Percentiles rank a stretch among this genome's conserved stretches.
Conservation (phyloP, 2,113 vertebrate species). For the Varanus salvator region DNA sequence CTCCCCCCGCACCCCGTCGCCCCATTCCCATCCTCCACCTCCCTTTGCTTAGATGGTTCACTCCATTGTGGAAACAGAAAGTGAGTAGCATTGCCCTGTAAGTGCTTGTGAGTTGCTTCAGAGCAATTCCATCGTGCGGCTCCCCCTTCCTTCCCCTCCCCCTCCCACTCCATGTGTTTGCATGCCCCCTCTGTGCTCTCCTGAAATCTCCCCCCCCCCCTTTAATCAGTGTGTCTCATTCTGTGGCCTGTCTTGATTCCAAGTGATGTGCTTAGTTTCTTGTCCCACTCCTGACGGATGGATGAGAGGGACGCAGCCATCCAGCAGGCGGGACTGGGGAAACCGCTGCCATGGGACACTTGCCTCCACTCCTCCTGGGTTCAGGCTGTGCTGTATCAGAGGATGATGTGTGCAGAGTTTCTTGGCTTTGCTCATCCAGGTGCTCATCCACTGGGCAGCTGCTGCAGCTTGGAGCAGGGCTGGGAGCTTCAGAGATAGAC, state of each 20-base stretch:
- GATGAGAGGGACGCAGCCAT: neutral
- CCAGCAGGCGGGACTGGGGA: neutral
- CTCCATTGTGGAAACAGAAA: slow-evolving; percentile 64
- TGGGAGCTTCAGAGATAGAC: neutral
- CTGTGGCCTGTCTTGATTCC: slow-evolving; percentile 45
- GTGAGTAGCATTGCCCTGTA: slow-evolving; percentile 40
- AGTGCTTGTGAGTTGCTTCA: slow-evolving; percentile 55
- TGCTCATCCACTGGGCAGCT: too few relatives aligned
- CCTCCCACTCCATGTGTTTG: neutral
- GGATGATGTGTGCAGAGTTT: neutral
- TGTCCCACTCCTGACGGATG: slow-evolving; percentile 42
- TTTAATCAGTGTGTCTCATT: slow-evolving; percentile 21
- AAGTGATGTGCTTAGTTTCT: slow-evolving; percentile 2
- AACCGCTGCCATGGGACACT: neutral
- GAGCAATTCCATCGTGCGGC: slow-evolving; percentile 61
- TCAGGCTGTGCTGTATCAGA: neutral
- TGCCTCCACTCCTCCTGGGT: neutral
- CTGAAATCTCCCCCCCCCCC: slow-evolving; percentile 17
- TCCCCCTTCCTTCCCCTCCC: neutral
- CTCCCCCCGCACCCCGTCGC: slow-evolving; percentile 1
- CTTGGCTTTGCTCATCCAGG: neutral
- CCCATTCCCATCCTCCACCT: slow-evolving; percentile 39
- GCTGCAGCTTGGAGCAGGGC: neutral
- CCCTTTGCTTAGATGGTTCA: slow-evolving; percentile 45
- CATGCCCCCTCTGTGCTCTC: slow-evolving; percentile 22